Percentiles rank a stretch among this genome's conserved stretches.
phyloP scores from a whole-genome alignment of 2,888 invertebrate genomes.

The Sarcophaga caerulescens region DNA sequence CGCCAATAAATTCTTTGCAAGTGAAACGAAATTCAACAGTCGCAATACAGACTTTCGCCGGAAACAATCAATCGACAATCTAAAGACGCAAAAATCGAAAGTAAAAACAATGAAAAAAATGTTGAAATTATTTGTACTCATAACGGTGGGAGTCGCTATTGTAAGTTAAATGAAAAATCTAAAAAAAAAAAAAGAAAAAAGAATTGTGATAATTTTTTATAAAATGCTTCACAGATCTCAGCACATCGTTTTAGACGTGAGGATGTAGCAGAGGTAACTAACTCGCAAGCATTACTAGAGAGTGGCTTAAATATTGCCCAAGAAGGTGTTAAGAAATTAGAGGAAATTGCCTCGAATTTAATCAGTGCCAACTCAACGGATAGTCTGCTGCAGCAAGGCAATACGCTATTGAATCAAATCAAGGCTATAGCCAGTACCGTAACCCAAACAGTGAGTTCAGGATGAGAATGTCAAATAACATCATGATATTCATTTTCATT shows the following conservation, averaged over 20 bases:
- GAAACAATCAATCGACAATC: neutral
- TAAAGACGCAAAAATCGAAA: neutral
- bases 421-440: neutral
- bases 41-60: slow-evolving; percentile 1
- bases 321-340: slow-evolving; percentile 23
- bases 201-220: neutral
- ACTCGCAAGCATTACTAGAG: neutral
- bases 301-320: slow-evolving; percentile 7
- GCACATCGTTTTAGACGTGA: slow-evolving; percentile 1
- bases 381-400: neutral
- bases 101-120: neutral
- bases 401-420: neutral
- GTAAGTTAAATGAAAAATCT: neutral
- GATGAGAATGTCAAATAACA: neutral
- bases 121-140: neutral
- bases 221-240: neutral
- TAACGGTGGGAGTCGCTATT: neutral
- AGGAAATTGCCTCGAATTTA: slow-evolving; percentile 20
- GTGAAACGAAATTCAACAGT: slow-evolving; percentile 6
- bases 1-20: slow-evolving; percentile 16
- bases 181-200: neutral
- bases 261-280: neutral
- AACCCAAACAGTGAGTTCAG: slow-evolving; percentile 10
- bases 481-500: neutral
- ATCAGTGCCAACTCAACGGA: slow-evolving; percentile 1